A percentile compares a stretch with the other conserved stretches of the same genome.
Evolutionary conservation across 2,888 invertebrate genomes (phyloP).

Genomic region (Eupithecia pulchellata): DNA sequence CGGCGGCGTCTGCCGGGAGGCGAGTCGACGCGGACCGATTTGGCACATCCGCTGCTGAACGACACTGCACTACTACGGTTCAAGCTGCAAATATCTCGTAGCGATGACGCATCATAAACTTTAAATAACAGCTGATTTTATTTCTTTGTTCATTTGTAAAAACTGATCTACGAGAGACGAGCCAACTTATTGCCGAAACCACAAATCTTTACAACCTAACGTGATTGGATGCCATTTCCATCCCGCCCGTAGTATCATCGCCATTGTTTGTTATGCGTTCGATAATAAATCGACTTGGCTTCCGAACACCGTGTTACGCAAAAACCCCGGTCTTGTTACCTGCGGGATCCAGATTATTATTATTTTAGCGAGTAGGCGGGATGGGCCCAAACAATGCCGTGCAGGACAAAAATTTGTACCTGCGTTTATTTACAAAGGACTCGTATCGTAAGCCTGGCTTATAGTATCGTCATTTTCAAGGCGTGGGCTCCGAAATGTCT

Average conservation of each 20-base stretch:
- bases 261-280: constrained; percentile 69
- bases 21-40: constrained; percentile 79
- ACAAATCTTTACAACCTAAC: constrained; percentile 29
- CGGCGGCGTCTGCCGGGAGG: constrained; percentile 79
- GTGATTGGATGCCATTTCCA: constrained; percentile 31
- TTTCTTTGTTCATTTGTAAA: constrained; percentile 46
- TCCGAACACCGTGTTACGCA: constrained; percentile 75
- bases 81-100: constrained; percentile 75
- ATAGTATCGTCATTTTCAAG: constrained; percentile 42
- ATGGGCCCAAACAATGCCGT: constrained; percentile 65
- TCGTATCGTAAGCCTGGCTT: constrained; percentile 52
- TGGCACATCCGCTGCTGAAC: constrained; percentile 82
- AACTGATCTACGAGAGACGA: constrained; percentile 30
- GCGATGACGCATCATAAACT: constrained; percentile 56
- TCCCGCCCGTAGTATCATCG: constrained; percentile 57
- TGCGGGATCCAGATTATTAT: constrained; percentile 65
- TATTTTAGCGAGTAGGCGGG: constrained; percentile 79
- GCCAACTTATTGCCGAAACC: constrained; percentile 53
- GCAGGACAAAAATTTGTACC: constrained; percentile 74
- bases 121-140: constrained; percentile 53
- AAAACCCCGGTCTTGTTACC: constrained; percentile 75
- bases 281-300: constrained; percentile 65
- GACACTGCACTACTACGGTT: constrained; percentile 62
- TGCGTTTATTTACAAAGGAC: constrained; percentile 78
- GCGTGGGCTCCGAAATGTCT: constrained; percentile 74